A percentile compares a stretch with the other conserved stretches of the same genome.
Conservation (phyloP, 2,797 vertebrate genomes). For the Vespertilio murinus region DNA sequence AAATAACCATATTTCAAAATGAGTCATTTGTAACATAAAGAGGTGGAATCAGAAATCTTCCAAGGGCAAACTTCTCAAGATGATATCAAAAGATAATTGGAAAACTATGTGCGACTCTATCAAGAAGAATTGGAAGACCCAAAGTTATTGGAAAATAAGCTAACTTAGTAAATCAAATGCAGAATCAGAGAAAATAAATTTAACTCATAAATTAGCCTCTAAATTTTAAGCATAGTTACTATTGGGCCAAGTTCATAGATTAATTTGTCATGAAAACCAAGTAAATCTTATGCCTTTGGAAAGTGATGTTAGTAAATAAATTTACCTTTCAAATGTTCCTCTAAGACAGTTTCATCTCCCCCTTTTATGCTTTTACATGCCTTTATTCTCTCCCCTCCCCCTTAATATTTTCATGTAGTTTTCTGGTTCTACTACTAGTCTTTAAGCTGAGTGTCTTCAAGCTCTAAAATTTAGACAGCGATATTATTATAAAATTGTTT, state of each 20-base stretch:
- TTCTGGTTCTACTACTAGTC: neutral
- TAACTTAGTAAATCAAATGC: conserved; percentile 82
- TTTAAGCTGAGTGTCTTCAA: neutral
- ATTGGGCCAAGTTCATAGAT: neutral
- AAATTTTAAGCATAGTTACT: too few relatives aligned
- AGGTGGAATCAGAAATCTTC: conserved; percentile 87
- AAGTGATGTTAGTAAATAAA: neutral
- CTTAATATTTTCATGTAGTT: neutral
- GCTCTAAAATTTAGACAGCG: neutral
- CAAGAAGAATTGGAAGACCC: conserved; percentile 86
- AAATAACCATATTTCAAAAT: too few relatives aligned
- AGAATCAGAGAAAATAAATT: too few relatives aligned
- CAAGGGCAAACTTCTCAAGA: conserved; percentile 86
- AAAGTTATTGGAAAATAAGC: conserved; percentile 86
- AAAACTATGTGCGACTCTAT: conserved; percentile 89
- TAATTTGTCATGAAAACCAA: neutral
- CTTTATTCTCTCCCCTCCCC: too few relatives aligned
- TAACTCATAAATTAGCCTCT: too few relatives aligned
- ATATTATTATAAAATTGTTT: too few relatives aligned
- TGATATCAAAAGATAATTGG: conserved; percentile 85
- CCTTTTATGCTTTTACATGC: neutral
- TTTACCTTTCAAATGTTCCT: neutral
- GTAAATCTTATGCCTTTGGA: neutral
- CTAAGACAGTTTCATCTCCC: neutral
- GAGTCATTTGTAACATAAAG: conserved; percentile 87